Conservation (phyloP, 2,113 vertebrate species). For the Corynorhinus townsendii region DNA sequence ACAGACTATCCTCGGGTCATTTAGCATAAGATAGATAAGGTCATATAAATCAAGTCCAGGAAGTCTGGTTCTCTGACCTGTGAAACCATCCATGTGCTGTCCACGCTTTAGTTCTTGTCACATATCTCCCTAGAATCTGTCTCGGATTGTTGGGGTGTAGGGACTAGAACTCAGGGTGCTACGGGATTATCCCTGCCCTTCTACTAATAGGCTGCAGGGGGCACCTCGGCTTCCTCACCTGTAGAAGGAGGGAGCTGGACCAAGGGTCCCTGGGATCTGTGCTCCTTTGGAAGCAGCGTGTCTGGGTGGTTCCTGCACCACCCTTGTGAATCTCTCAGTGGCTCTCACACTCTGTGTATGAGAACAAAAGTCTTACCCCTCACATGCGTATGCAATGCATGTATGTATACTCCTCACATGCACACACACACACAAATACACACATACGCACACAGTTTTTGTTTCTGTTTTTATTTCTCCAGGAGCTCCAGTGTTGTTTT, state of each 20-base stretch:
- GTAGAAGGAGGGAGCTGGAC: no score
- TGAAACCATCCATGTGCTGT: rapidly evolving
- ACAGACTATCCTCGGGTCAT: neutral
- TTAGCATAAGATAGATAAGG: neutral
- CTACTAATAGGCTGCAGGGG: neutral
- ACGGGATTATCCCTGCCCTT: neutral
- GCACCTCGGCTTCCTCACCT: neutral
- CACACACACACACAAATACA: no score
- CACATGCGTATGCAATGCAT: rapidly evolving
- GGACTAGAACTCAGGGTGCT: neutral
- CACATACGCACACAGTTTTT: no score
- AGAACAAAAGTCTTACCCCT: neutral
- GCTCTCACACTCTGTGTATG: neutral
- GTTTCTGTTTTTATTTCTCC: neutral
- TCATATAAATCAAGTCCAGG: neutral
- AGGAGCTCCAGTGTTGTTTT: neutral
- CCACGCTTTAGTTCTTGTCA: no score
- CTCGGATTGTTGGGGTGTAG: neutral
- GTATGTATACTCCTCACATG: no score
- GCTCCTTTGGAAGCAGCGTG: rapidly evolving
- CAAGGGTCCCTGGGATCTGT: neutral
- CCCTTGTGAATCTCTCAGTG: rapidly evolving
- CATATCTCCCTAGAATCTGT: rapidly evolving
- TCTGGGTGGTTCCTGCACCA: neutral
- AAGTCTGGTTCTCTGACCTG: neutral